Conservation (phyloP, 2,888 invertebrate genomes). For the Miltochrista miniata region DNA sequence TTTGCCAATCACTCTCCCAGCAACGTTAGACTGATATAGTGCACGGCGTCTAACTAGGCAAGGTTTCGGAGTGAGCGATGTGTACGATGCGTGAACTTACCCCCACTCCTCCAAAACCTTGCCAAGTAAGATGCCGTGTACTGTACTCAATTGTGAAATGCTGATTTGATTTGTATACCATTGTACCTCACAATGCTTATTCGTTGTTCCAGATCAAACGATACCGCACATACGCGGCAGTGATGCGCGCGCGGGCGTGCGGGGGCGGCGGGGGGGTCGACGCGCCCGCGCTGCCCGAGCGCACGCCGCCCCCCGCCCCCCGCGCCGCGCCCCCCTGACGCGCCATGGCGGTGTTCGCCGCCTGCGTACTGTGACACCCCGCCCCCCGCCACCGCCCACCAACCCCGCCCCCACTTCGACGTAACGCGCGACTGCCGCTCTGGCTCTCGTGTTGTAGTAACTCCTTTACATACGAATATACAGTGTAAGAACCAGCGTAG, state of each 20-base stretch:
- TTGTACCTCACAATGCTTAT: neutral
- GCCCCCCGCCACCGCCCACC: slow-evolving; percentile 14
- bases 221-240: slow-evolving; percentile 91
- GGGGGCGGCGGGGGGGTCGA: slow-evolving; percentile 73
- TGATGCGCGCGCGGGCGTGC: slow-evolving; percentile 87
- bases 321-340: slow-evolving; percentile 82
- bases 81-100: too few species aligned
- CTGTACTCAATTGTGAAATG: too few species aligned
- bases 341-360: slow-evolving; percentile 91
- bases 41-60: too few species aligned
- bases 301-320: slow-evolving; percentile 80
- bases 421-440: neutral
- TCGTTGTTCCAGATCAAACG: slow-evolving; percentile 86
- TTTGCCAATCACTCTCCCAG: too few species aligned
- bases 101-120: too few species aligned
- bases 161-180: too few species aligned
- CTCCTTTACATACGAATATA: too few species aligned
- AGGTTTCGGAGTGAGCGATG: too few species aligned
- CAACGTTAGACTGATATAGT: too few species aligned
- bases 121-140: too few species aligned
- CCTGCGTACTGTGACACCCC: slow-evolving; percentile 87
- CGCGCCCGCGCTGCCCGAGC: slow-evolving; percentile 86
- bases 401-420: slow-evolving; percentile 16
- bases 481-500: too few species aligned
- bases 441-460: neutral